Conservation (phyloP, 2,888 invertebrate genomes). For the Copidosoma aretas region DNA sequence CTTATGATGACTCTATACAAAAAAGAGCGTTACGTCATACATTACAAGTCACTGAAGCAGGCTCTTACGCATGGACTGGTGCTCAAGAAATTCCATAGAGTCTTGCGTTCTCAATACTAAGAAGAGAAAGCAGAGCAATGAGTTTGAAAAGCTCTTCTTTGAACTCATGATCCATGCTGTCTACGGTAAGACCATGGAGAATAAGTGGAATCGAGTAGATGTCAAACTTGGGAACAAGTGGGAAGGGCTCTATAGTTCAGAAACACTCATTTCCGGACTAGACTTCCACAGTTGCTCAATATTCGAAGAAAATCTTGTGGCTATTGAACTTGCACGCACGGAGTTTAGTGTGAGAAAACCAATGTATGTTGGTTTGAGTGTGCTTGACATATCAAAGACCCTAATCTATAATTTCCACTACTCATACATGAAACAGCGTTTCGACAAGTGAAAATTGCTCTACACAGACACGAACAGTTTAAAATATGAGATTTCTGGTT, state of each 20-base stretch:
- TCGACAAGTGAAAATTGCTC: neutral
- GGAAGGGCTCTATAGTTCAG: neutral
- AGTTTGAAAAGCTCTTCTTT: constrained; percentile 43
- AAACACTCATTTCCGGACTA: constrained; percentile 1
- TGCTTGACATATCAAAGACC: too few species aligned
- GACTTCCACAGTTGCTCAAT: constrained; percentile 12
- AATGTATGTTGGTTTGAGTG: too few species aligned
- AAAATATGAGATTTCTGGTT: neutral
- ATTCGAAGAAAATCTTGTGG: constrained; percentile 52
- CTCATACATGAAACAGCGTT: too few species aligned
- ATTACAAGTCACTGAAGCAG: too few species aligned
- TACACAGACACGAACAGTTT: neutral
- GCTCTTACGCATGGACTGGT: too few species aligned
- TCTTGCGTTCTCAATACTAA: constrained; percentile 55
- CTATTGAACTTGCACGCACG: constrained; percentile 30
- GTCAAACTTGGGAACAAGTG: constrained; percentile 45
- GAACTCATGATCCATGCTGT: constrained; percentile 55
- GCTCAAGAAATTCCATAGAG: constrained; percentile 35
- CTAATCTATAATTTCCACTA: too few species aligned
- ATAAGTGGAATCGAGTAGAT: constrained; percentile 54
- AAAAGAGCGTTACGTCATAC: constrained; percentile 30
- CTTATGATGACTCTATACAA: constrained; percentile 39
- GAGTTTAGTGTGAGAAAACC: neutral
- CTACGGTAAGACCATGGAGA: constrained; percentile 59
- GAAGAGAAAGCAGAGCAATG: constrained; percentile 47